Evolutionary conservation across 1,140 invertebrate genomes (phyloP), one percentile per base, ranked within the genome.

Genomic region (Radopholus similis): DNA sequence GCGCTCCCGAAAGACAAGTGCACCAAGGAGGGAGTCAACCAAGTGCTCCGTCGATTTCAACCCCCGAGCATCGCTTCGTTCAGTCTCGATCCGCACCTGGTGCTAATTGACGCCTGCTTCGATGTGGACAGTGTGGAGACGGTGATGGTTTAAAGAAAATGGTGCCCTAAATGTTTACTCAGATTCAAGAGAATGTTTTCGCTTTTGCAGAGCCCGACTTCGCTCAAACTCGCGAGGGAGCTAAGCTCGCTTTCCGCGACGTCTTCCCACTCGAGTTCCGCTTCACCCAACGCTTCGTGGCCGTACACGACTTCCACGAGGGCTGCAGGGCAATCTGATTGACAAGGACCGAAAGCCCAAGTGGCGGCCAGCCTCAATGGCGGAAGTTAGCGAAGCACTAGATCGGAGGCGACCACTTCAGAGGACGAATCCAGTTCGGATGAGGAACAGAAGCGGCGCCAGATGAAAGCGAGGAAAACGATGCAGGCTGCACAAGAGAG

Each of bases 261-360:
- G 92, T 90, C 82, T 87, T 99, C 2, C 87, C 88, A 64, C 92
- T 95, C 88, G 95, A 99, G 84, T 94, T 90, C 80, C 87, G 92
- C 68, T 82, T 97, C 34, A 88, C 88, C 21, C 73, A 89, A 84
- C 80, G 87, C 84, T 82, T 88, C 86, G 82, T 86, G 87, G 67
- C 88, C 85, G 83, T 82, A 11, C 75, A 84, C n/a, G 94, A 98
- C 83, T 97, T 98, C 83, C 90, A 88, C 83, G 94, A 97, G 88
- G 95, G 92, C 56, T 93, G 97, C 2, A 86, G 93, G 78, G 93
- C 94, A 72, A 85, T 18, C 85, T 98, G 8, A 88, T 97, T 37
- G 93, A 96, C 80, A 97, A 95, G 86, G 93, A 95, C 83, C 88
- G 93, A 73, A 90, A 88, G 51, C 94, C 95, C 2, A 87, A 89